Percentiles rank a stretch among this genome's conserved stretches.
phyloP scores from a whole-genome alignment of 2,113 vertebrate species.

The Petrocephalus zakoni region DNA sequence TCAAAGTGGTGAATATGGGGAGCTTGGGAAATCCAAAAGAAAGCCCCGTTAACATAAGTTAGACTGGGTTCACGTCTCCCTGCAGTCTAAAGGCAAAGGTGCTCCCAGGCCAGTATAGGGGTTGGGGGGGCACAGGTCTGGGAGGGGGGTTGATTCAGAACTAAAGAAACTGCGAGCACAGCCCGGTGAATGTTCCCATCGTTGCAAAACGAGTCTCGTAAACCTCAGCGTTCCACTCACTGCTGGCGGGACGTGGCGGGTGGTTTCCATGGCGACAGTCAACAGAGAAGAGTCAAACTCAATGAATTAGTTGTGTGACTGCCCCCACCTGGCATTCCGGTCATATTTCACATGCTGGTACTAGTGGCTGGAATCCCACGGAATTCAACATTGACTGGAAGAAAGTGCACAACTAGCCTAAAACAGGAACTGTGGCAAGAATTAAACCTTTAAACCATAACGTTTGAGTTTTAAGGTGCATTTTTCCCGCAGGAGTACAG shows the following conservation, averaged over 20 bases:
- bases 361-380: background rate
- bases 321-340: background rate
- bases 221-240: background rate
- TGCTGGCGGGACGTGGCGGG: background rate
- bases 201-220: background rate
- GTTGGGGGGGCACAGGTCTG: background rate
- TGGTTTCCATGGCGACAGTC: background rate
- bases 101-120: background rate
- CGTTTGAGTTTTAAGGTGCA: background rate
- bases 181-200: background rate
- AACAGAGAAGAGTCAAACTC: background rate
- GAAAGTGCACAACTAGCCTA: background rate
- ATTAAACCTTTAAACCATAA: background rate
- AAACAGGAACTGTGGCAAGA: background rate
- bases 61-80: background rate
- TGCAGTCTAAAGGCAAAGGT: background rate
- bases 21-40: background rate
- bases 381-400: background rate
- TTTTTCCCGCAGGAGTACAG: background rate
- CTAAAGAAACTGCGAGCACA: background rate
- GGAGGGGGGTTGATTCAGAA: background rate
- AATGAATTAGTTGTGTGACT: slow-evolving; percentile 16
- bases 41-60: background rate
- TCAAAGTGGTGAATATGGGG: background rate
- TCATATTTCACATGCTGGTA: background rate